phyloP scores from a whole-genome alignment of 2,113 vertebrate genomes.

The western clawed frog (Xenopus tropicalis) region DNA sequence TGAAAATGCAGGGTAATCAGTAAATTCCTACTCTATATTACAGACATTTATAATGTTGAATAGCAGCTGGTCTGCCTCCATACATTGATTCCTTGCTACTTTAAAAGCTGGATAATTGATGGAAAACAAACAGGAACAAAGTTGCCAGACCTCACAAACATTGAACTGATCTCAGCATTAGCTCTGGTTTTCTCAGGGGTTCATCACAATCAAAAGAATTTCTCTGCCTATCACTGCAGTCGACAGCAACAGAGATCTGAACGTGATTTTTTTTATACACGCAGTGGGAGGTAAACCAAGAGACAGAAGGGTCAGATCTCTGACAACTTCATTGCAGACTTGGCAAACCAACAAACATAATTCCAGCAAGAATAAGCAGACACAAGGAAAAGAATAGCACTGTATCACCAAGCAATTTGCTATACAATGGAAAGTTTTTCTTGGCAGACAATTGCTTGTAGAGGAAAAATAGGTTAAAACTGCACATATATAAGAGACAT shows the following conservation, averaged over 20 bases:
- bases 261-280: conserved; percentile 28
- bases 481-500: too few relatives aligned
- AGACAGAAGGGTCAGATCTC: too few relatives aligned
- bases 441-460: too few relatives aligned
- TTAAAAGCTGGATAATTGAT: conserved; percentile 41
- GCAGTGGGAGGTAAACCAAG: conserved; percentile 19
- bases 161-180: conserved; percentile 40
- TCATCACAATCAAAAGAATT: conserved; percentile 31
- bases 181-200: conserved; percentile 30
- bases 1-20: background rate
- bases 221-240: conserved; percentile 28
- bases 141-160: conserved; percentile 39
- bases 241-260: conserved; percentile 29
- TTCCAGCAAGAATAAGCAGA: too few relatives aligned
- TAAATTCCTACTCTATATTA: conserved; percentile 22
- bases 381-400: too few relatives aligned
- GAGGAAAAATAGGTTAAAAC: too few relatives aligned
- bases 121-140: conserved; percentile 36
- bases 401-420: too few relatives aligned
- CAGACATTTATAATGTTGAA: conserved; percentile 5
- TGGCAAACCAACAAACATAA: conserved; percentile 36
- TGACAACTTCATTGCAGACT: conserved; percentile 37
- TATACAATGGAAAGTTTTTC: too few relatives aligned
- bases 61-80: conserved; percentile 14
- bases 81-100: conserved; percentile 33